Percentiles rank a stretch among this genome's conserved stretches.
These are phyloP conservation scores for Vanessa cardui DNA, from an alignment of 2,888 invertebrate species.

Conservation along the genomic window DNA sequence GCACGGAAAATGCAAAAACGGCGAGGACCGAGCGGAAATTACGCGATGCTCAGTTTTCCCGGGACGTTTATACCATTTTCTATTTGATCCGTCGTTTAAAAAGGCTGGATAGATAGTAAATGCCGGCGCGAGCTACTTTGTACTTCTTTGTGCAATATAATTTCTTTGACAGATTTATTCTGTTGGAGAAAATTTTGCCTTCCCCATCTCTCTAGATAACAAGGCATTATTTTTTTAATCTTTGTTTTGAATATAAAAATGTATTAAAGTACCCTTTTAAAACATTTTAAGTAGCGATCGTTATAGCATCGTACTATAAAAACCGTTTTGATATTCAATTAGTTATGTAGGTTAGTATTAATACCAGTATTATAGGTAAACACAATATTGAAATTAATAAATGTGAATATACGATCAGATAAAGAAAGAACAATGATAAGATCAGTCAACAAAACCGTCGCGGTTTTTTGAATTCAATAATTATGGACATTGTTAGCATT, in stretches of 20 bases:
- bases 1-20: slow-evolving; percentile 33
- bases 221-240: slow-evolving; percentile 10
- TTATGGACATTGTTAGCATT: too few relatives aligned
- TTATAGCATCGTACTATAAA: background rate
- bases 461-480: too few relatives aligned
- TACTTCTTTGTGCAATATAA: slow-evolving; percentile 17
- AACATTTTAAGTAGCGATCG: background rate
- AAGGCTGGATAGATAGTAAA: slow-evolving; percentile 25
- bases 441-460: too few relatives aligned
- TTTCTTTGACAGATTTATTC: slow-evolving; percentile 23
- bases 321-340: background rate
- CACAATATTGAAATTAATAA: too few relatives aligned
- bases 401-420: too few relatives aligned
- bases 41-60: slow-evolving; percentile 27
- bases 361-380: too few relatives aligned
- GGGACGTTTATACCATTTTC: slow-evolving; percentile 25
- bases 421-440: too few relatives aligned
- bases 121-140: slow-evolving; percentile 23
- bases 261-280: background rate
- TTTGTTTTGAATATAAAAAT: background rate
- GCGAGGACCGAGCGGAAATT: slow-evolving; percentile 30
- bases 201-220: slow-evolving; percentile 10
- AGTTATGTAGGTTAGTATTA: background rate
- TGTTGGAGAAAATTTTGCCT: slow-evolving; percentile 18
- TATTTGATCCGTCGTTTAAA: slow-evolving; percentile 31